Evolutionary conservation across 2,113 vertebrate species (phyloP), one percentile per base, ranked within the genome.

Genomic region (Menidia beryllina): DNA sequence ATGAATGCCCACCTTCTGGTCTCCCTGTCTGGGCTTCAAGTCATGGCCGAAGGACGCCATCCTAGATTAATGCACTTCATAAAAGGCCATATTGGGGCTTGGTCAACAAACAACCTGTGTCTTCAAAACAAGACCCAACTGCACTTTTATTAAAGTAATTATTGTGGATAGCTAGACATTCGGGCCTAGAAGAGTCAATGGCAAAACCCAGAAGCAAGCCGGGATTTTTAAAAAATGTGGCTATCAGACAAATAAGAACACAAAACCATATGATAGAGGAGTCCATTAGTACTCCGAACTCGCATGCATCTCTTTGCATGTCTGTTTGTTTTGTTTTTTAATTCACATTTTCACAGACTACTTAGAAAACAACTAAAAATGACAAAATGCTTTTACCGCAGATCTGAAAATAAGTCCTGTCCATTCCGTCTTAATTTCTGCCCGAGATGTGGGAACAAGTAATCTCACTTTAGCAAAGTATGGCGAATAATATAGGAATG

Each of bases 131-230:
- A 49, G 61, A 60, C 10, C 65, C 63, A 62, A 73, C 61, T 57
- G 82, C 78, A 71, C 61, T 73, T 80, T 64, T 82, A 73, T 86
- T 82, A 85, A 7, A 20, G 55, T 56, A 81, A 90, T 87, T 56
- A 83, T 17, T 0, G 5, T 51, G 59, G 81, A 68, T 69, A 60
- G 65, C 81, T 72, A 83, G 81, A 87, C 79, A 77, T 1, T 39
- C 45, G 17, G 23, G 26, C 82, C 74, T 60, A 36, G 12, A 0
- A 73, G 71, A 67, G 72, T 39, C 63, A 64, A 77, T 62, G 86
- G n/a, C 84, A 75, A 87, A 84, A 62, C 74, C 55, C 82, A 77
- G 78, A 75, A 45, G 79, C 77, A 55, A 25, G 64, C 56, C 26
- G 59, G 47, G 21, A 59, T n/a, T n/a, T n/a, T n/a, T 68, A 79